phyloP scores from a whole-genome alignment of 2,888 invertebrate genomes.

The Hypselothyrea guttata region DNA sequence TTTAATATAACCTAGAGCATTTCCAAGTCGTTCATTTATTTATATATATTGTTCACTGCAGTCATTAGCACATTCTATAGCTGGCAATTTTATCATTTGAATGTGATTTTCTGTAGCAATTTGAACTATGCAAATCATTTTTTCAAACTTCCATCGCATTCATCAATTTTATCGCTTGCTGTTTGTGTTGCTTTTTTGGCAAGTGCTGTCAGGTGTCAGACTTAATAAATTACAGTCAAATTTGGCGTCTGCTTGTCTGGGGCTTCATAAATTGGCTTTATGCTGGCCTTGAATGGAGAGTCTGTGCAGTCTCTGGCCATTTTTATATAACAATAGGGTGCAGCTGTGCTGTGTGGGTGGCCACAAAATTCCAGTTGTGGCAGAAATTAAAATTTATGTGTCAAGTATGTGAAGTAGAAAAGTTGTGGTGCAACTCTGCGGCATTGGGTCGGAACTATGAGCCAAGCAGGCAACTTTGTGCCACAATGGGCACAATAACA shows the following conservation, averaged over 20 bases:
- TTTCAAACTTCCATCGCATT: too few relatives aligned
- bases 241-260: constrained; percentile 23
- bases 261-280: constrained; percentile 33
- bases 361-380: constrained; percentile 38
- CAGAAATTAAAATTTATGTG: constrained; percentile 61
- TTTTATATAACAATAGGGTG: constrained; percentile 14
- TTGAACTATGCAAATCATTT: neutral
- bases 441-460: constrained; percentile 39
- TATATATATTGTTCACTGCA: too few relatives aligned
- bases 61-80: too few relatives aligned
- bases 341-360: constrained; percentile 25
- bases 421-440: constrained; percentile 53
- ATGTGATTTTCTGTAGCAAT: neutral
- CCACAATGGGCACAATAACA: constrained; percentile 62
- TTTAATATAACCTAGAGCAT: too few relatives aligned
- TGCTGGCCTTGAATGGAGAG: constrained; percentile 36
- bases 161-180: constrained; percentile 13
- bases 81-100: neutral
- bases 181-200: constrained; percentile 7
- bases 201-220: constrained; percentile 51
- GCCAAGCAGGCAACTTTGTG: constrained; percentile 41
- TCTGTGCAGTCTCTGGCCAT: constrained; percentile 23
- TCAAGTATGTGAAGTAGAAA: constrained; percentile 42
- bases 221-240: constrained; percentile 54
- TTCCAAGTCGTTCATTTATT: too few relatives aligned